These are phyloP conservation scores for Amphipoea lucens DNA, from an alignment of 2,888 invertebrate genomes.

Conservation along the genomic window DNA sequence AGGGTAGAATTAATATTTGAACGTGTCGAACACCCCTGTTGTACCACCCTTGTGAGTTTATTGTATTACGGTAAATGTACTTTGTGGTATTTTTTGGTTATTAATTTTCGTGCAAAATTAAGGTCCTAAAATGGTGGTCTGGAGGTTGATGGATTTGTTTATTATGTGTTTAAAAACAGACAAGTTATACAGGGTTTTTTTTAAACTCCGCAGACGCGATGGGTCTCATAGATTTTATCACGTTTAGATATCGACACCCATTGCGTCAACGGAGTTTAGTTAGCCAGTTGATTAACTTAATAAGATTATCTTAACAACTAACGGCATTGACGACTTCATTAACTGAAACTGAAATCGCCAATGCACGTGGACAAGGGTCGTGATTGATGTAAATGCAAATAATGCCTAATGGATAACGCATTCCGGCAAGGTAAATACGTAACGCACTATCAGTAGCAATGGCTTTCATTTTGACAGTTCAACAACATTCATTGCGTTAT, in stretches of 20 bases:
- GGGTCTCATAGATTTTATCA: not conserved
- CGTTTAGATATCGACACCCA: not conserved
- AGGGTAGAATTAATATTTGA: conserved; percentile 88
- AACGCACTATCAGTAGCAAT: too few relatives aligned
- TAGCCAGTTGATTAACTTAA: not conserved
- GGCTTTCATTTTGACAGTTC: too few relatives aligned
- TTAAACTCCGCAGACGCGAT: not conserved
- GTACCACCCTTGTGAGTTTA: conserved; percentile 63
- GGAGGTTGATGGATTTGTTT: too few relatives aligned
- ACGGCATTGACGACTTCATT: not conserved
- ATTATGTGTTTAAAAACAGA: not conserved
- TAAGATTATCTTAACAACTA: not conserved
- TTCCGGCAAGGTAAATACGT: not conserved
- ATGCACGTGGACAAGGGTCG: not conserved
- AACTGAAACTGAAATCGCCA: not conserved
- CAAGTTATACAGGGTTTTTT: not conserved
- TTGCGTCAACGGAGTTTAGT: not conserved
- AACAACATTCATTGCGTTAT: too few relatives aligned
- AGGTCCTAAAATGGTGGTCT: not conserved
- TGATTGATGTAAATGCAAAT: not conserved
- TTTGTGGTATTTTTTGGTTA: conserved; percentile 38
- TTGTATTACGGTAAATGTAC: conserved; percentile 53
- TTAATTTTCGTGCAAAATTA: conserved; percentile 22
- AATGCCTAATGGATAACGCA: not conserved
- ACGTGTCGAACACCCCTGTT: conserved; percentile 70